Conservation (phyloP, 2,888 invertebrate species). For the Marasmarcha lunaedactyla region DNA sequence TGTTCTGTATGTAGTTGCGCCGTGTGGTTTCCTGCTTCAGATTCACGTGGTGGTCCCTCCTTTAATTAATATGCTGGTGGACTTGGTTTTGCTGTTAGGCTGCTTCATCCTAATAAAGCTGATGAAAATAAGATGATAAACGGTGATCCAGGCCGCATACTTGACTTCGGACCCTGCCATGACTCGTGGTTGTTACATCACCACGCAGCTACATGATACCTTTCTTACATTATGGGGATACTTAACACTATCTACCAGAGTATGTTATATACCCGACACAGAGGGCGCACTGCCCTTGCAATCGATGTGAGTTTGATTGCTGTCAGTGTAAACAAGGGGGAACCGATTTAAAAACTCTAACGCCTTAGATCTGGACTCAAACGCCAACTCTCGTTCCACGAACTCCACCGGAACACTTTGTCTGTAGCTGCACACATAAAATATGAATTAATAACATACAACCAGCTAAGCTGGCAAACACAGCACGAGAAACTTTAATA, state of each 20-base stretch:
- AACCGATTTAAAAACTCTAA: constrained; percentile 89
- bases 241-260: constrained; percentile 35
- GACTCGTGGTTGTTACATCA: constrained; percentile 42
- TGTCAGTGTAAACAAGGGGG: constrained; percentile 79
- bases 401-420: constrained; percentile 89
- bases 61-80: constrained; percentile 21
- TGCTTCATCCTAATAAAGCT: constrained; percentile 47
- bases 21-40: not conserved
- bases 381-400: constrained; percentile 89
- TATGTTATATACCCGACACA: constrained; percentile 69
- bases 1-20: constrained; percentile 3
- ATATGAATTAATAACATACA: constrained; percentile 45
- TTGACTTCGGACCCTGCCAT: constrained; percentile 27
- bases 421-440: constrained; percentile 88
- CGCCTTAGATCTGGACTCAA: constrained; percentile 85
- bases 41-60: constrained; percentile 18
- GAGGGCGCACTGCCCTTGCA: constrained; percentile 84
- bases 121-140: constrained; percentile 45
- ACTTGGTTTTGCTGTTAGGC: constrained; percentile 28
- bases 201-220: constrained; percentile 47
- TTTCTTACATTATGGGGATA: constrained; percentile 30
- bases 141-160: constrained; percentile 29
- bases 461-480: constrained; percentile 30
- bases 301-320: constrained; percentile 82
- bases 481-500: constrained; percentile 5